These are phyloP conservation scores for Archaeoteleia sp. DNA, from an alignment of 2,888 invertebrate genomes.

Conservation along the genomic window DNA sequence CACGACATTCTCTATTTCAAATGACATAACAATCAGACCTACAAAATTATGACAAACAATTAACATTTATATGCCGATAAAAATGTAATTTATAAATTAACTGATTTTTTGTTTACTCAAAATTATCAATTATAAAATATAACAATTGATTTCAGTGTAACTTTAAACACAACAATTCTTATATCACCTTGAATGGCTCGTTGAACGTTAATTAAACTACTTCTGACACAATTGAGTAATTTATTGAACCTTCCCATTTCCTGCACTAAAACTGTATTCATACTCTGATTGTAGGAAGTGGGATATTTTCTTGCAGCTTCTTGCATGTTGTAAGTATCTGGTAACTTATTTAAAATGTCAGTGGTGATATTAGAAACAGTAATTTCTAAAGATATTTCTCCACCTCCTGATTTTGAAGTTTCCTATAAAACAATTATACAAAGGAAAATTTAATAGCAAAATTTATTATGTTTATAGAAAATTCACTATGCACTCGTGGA, in stretches of 20 bases:
- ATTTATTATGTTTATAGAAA: no score
- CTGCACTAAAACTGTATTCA: slow-evolving; percentile 95
- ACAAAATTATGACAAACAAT: no score
- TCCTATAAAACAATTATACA: slow-evolving; percentile 77
- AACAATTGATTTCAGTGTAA: neutral
- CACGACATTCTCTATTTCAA: slow-evolving; percentile 89
- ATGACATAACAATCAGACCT: slow-evolving; percentile 92
- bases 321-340: slow-evolving; percentile 82
- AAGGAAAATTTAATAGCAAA: no score
- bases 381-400: slow-evolving; percentile 84
- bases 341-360: slow-evolving; percentile 86
- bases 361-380: slow-evolving; percentile 86
- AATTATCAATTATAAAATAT: neutral
- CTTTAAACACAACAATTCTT: no score
- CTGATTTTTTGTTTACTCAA: no score
- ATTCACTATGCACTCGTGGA: no score
- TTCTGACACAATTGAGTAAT: slow-evolving; percentile 83
- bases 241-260: slow-evolving; percentile 89
- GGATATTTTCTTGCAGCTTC: slow-evolving; percentile 83
- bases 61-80: no score
- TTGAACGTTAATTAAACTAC: slow-evolving; percentile 85
- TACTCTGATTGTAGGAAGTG: slow-evolving; percentile 87
- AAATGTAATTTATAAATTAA: no score
- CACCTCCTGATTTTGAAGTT: slow-evolving; percentile 78
- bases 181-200: slow-evolving; percentile 89